phyloP scores from a whole-genome alignment of 2,113 vertebrate species.

The Plestiodon gilberti region DNA sequence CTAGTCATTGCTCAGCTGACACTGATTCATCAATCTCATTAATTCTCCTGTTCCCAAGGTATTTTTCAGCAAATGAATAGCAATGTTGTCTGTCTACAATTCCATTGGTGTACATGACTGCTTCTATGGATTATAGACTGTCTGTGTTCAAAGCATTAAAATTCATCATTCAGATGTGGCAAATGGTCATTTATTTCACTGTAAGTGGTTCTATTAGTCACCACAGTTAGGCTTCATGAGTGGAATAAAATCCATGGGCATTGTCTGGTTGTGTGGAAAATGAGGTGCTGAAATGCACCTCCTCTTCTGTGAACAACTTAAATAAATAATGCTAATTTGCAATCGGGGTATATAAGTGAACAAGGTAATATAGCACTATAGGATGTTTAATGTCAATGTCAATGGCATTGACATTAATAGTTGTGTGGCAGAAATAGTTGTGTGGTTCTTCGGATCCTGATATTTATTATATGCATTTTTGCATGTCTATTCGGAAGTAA shows the following conservation, averaged over 20 bases:
- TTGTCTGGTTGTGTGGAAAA: slow-evolving; percentile 8
- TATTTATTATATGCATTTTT: too few relatives aligned
- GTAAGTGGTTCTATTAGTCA: slow-evolving; percentile 49
- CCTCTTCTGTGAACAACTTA: slow-evolving; percentile 4
- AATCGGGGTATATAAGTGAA: not conserved
- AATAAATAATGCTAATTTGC: not conserved
- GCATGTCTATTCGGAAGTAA: too few relatives aligned
- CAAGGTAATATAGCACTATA: too few relatives aligned
- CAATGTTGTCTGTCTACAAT: slow-evolving; percentile 32
- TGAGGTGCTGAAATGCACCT: not conserved
- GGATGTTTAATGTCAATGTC: too few relatives aligned
- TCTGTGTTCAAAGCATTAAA: slow-evolving; percentile 48
- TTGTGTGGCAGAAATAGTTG: too few relatives aligned
- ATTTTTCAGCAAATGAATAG: slow-evolving; percentile 47
- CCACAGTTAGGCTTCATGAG: slow-evolving; percentile 2
- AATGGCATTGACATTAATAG: too few relatives aligned
- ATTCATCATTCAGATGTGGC: slow-evolving; percentile 42
- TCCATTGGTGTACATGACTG: slow-evolving; percentile 57
- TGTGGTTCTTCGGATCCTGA: too few relatives aligned
- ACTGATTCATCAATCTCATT: slow-evolving; percentile 58
- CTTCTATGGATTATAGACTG: slow-evolving; percentile 42
- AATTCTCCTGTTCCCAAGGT: slow-evolving; percentile 3
- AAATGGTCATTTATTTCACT: slow-evolving; percentile 50
- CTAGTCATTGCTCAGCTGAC: slow-evolving; percentile 40
- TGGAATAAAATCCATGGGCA: slow-evolving; percentile 23